These are phyloP conservation scores for Beris chalybata DNA, from an alignment of 2,888 invertebrate genomes.

Conservation along the genomic window DNA sequence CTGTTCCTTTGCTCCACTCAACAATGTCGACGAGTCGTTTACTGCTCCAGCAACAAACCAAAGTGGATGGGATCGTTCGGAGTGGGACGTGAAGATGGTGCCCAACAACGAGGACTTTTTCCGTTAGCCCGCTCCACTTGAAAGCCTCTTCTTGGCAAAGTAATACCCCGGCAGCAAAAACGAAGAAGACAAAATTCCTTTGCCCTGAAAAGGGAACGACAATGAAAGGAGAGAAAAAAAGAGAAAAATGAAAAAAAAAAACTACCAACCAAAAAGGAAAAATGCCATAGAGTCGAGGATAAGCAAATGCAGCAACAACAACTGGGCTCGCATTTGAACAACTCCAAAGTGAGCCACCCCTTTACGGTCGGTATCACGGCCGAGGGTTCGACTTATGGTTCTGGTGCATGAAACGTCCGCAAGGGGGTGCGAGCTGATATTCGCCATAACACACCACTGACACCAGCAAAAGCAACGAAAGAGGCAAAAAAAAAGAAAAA, in stretches of 20 bases:
- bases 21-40: constrained; percentile 25
- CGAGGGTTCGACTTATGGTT: too few relatives aligned
- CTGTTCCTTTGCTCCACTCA: constrained; percentile 5
- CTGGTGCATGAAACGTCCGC: too few relatives aligned
- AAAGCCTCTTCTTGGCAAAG: constrained; percentile 13
- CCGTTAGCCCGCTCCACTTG: constrained; percentile 1
- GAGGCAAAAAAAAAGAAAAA: not conserved
- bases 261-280: constrained; percentile 7
- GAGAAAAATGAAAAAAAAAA: not conserved
- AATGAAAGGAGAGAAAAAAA: not conserved
- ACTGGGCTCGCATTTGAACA: not conserved
- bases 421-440: too few relatives aligned
- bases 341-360: too few relatives aligned
- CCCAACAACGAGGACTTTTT: constrained; percentile 16
- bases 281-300: not conserved
- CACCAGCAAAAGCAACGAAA: constrained; percentile 8
- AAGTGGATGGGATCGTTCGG: not conserved
- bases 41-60: constrained; percentile 17
- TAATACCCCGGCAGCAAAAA: constrained; percentile 8
- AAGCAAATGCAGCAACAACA: constrained; percentile 2
- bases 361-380: too few relatives aligned
- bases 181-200: constrained; percentile 7
- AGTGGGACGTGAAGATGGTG: not conserved
- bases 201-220: constrained; percentile 6
- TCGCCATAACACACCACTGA: too few relatives aligned